These are phyloP conservation scores for Dicentrarchus labrax DNA, from an alignment of 2,113 vertebrate species.

Conservation along the genomic window DNA sequence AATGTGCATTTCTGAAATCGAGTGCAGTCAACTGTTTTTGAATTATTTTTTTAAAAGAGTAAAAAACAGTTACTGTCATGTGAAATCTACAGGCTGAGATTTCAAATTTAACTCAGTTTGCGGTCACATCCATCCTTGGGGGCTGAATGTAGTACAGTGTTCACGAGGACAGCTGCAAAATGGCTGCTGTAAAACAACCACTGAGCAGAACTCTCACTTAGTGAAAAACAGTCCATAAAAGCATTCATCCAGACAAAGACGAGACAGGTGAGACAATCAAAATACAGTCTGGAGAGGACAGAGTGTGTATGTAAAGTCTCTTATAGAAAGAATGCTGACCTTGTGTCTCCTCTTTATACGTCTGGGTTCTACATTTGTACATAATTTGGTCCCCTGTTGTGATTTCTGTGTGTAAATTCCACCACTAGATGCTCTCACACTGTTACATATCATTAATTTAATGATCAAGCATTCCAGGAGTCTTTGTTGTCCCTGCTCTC, in stretches of 20 bases:
- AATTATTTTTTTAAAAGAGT: not conserved
- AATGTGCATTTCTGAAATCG: not conserved
- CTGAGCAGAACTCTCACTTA: not conserved
- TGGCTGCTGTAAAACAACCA: not conserved
- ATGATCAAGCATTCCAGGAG: not conserved
- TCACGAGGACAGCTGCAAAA: constrained; percentile 6
- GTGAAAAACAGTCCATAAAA: not conserved
- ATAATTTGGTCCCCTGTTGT: too few relatives aligned
- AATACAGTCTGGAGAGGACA: not conserved
- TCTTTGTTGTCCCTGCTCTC: not conserved
- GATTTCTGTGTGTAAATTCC: not conserved
- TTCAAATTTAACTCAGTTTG: not conserved
- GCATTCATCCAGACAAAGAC: constrained; percentile 1
- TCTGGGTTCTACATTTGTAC: not conserved
- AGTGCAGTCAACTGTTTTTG: not conserved
- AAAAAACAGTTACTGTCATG: not conserved
- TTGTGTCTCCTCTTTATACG: not conserved
- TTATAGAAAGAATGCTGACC: constrained; percentile 1
- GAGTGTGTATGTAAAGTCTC: constrained; percentile 18
- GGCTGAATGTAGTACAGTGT: not conserved
- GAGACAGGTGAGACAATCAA: constrained; percentile 11
- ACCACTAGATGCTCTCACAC: not conserved
- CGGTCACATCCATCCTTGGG: not conserved
- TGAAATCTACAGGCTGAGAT: not conserved
- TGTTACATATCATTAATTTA: not conserved